Evolutionary conservation across 2,113 vertebrate species (phyloP).

Genomic region (Eolophus roseicapilla): DNA sequence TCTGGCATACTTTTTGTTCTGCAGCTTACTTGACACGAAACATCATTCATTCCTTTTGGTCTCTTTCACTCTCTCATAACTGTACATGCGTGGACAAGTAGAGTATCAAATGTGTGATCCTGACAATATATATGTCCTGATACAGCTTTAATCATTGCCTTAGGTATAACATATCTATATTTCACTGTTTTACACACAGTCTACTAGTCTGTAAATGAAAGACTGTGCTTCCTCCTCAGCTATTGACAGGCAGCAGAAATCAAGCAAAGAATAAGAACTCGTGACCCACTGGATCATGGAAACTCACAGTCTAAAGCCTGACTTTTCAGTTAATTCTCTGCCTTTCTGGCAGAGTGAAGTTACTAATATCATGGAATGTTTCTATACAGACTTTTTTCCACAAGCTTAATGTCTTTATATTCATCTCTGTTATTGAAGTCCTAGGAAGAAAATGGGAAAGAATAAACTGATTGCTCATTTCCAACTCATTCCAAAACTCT

Average conservation of each 20-base stretch:
- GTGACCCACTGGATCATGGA: slow-evolving; percentile 75
- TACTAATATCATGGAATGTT: background rate
- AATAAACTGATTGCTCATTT: background rate
- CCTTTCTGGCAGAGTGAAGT: background rate
- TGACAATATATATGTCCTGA: background rate
- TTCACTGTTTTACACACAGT: background rate
- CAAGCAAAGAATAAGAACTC: slow-evolving; percentile 69
- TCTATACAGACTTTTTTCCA: background rate
- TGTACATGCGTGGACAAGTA: background rate
- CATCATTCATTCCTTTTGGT: background rate
- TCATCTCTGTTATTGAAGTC: background rate
- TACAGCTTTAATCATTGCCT: background rate
- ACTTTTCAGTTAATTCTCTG: slow-evolving; percentile 8
- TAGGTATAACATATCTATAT: background rate
- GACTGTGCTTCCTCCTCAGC: slow-evolving; percentile 31
- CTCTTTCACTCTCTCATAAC: background rate
- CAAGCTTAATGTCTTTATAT: background rate
- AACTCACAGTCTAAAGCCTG: slow-evolving; percentile 16
- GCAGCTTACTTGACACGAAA: background rate
- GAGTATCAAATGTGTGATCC: background rate
- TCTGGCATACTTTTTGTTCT: background rate
- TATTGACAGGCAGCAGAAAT: slow-evolving; percentile 71
- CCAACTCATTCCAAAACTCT: background rate
- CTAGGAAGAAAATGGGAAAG: slow-evolving; percentile 31
- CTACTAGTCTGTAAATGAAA: background rate